Conservation (phyloP, 2,113 vertebrate species). For the Hypomesus transpacificus region DNA sequence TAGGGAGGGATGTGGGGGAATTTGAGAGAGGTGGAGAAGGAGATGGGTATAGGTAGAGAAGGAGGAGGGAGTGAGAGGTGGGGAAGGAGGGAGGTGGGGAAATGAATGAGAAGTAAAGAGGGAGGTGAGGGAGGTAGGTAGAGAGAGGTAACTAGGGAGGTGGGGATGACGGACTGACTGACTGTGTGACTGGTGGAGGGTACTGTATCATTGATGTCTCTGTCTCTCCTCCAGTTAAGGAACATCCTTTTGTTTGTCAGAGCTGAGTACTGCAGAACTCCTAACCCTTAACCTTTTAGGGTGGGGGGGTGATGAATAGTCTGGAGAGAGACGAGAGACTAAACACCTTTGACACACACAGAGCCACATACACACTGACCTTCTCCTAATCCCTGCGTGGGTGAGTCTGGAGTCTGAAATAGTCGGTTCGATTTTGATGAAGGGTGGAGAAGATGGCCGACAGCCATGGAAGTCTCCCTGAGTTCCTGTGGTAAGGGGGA, state of each 20-base stretch:
- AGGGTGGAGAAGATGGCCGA: not conserved
- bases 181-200: no score
- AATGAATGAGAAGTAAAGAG: no score
- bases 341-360: constrained; percentile 23
- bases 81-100: no score
- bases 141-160: no score
- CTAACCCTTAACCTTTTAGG: not conserved
- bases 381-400: not conserved
- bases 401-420: constrained; percentile 1
- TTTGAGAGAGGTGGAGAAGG: no score
- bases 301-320: constrained; percentile 3
- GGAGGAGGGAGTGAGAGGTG: no score
- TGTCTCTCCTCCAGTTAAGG: not conserved
- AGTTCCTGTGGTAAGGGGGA: not conserved
- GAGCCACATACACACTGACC: not conserved
- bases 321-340: constrained; percentile 28
- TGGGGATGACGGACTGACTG: no score
- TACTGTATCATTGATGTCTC: not conserved
- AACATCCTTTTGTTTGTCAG: not conserved
- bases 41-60: no score
- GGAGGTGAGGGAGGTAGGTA: no score
- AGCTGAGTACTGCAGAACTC: not conserved
- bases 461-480: not conserved
- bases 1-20: no score
- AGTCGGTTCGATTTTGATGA: constrained; percentile 8